Evolutionary conservation across 92 coral and sea anemone genomes (phyloP), one percentile per base, ranked within the genome.

Genomic region (Phenganax subtilis): DNA sequence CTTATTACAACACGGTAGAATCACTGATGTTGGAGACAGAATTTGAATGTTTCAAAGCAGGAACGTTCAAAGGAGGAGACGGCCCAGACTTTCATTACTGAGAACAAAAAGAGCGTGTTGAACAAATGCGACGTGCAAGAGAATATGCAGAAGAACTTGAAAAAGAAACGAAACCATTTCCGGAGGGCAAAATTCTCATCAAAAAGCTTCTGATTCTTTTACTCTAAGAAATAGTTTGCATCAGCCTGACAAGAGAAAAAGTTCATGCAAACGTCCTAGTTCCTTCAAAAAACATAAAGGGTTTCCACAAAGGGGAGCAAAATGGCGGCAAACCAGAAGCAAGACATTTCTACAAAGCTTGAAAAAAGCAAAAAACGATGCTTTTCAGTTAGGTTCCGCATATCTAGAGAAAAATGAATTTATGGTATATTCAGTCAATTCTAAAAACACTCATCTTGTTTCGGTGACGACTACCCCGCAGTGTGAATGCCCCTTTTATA

Each of bases 401-500:
- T 53, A 56, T 73, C 31, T 73, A 31, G 28, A 12, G n/a, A n/a
- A 53, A 51, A 53, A 25, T 14, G 60, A 12, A 73, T 73, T 64
- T 53, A 73, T 51, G 60, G 78, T 73, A 25, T 73, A 73, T 53
- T 73, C 30, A 61, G 78, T 53, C 58, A 54, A 73, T 54, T 73
- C 61, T 73, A 73, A 60, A 31, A 73, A 73, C 57, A 73, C 78
- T n/a, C 57, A 83, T 51, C 69, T 68, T 72, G 86, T 83, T 52
- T 65, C 63, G 51, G 54, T 83, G 27, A 51, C 28, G 62, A 83
- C 86, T 4, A 83, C 62, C 44, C 86, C 82, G 61, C 70, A 68
- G 60, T 83, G 86, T 75, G 80, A 75, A 30, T 83, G 86, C 63
- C 75, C 86, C 16, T 83, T 83, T 57, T 83, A 57, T 74, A 12